phyloP scores from a whole-genome alignment of 1,140 invertebrate species.

The Diplogasteroides magnus region DNA sequence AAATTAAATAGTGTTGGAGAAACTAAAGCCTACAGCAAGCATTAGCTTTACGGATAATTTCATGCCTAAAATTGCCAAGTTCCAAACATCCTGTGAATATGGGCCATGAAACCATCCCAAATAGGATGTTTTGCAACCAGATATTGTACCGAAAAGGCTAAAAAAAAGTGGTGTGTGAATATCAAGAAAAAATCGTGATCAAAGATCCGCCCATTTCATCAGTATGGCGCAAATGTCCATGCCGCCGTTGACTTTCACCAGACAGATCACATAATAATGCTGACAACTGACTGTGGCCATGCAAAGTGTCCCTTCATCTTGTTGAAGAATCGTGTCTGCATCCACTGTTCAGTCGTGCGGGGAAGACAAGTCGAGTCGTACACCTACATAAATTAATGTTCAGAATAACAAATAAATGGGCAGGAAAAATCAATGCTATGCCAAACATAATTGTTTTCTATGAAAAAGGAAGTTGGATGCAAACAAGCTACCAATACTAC shows the following conservation, averaged over 20 bases:
- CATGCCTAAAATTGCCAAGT: no score
- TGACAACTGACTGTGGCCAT: constrained; percentile 6
- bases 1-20: not conserved
- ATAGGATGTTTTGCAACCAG: no score
- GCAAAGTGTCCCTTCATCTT: constrained; percentile 3
- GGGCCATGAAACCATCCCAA: no score
- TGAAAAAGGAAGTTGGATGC: no score
- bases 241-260: no score
- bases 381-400: not conserved
- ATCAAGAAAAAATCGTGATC: not conserved
- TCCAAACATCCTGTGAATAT: no score
- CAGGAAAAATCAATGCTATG: not conserved
- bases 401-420: not conserved
- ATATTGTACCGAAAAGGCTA: not conserved
- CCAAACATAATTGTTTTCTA: no score
- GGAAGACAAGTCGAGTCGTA: constrained; percentile 11
- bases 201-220: not conserved
- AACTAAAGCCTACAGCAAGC: no score
- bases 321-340: not conserved
- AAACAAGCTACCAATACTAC: no score
- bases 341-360: constrained; percentile 5
- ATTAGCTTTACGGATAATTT: no score
- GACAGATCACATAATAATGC: not conserved
- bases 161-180: not conserved
- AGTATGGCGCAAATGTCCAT: no score